Evolutionary conservation across 37 sponge, comb jelly and placozoan genomes (phyloP).

Genomic region (Geodia barretti): DNA sequence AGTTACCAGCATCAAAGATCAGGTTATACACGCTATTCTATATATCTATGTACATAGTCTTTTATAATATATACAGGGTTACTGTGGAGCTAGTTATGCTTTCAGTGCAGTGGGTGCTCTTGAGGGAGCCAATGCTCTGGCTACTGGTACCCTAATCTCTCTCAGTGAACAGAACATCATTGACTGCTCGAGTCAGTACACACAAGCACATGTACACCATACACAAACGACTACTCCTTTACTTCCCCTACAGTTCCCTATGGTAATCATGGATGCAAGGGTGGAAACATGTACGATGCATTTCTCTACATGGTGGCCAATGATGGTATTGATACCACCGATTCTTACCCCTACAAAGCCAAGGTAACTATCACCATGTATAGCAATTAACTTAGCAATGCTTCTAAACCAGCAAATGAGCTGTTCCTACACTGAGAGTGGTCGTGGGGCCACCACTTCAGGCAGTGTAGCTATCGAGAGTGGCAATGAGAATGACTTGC

Average conservation of each 20-base stretch:
- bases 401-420: slow-evolving; percentile 33
- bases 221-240: no score
- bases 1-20: slow-evolving; percentile 43
- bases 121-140: slow-evolving; percentile 69
- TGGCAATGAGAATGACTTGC: slow-evolving; percentile 69
- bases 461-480: slow-evolving; percentile 54
- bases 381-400: background rate
- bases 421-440: slow-evolving; percentile 52
- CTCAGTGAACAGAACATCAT: slow-evolving; percentile 71
- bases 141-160: slow-evolving; percentile 47
- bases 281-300: slow-evolving; percentile 51
- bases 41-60: background rate
- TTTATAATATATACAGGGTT: slow-evolving; percentile 27
- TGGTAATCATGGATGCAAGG: slow-evolving; percentile 78
- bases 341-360: slow-evolving; percentile 42
- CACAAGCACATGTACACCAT: background rate
- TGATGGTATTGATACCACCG: slow-evolving; percentile 44
- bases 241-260: slow-evolving; percentile 28
- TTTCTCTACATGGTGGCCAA: slow-evolving; percentile 52
- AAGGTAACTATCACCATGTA: slow-evolving; percentile 30
- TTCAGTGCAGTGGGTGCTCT: slow-evolving; percentile 86
- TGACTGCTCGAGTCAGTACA: slow-evolving; percentile 56
- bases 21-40: background rate
- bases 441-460: slow-evolving; percentile 61
- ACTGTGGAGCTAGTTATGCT: slow-evolving; percentile 93